Evolutionary conservation across 2,888 invertebrate genomes (phyloP).

Genomic region (Formica aserva): DNA sequence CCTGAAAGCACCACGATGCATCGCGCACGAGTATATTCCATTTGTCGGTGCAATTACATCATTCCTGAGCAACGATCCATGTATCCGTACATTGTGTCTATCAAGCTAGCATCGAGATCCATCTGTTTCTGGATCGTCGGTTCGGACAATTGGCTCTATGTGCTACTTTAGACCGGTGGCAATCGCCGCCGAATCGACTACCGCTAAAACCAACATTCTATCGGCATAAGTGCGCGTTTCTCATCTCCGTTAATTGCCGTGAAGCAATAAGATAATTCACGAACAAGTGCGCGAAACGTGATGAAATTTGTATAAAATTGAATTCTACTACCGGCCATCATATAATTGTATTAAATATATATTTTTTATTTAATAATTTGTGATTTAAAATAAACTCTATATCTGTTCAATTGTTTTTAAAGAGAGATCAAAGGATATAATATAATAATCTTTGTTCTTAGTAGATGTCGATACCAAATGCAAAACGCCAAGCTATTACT

Average conservation of each 20-base stretch:
- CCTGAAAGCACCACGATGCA: conserved; percentile 34
- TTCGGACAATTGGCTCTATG: conserved; percentile 67
- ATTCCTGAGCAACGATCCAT: conserved; percentile 79
- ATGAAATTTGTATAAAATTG: background rate
- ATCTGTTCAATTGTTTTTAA: background rate
- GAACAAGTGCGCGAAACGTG: background rate
- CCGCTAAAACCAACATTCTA: background rate
- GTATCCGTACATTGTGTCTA: conserved; percentile 79
- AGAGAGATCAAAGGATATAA: background rate
- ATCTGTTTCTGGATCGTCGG: conserved; percentile 72
- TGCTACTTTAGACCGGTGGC: conserved; percentile 24
- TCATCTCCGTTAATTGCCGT: conserved; percentile 32
- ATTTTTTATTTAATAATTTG: background rate
- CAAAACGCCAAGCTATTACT: background rate
- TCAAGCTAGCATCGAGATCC: conserved; percentile 68
- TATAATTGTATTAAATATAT: background rate
- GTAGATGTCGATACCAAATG: background rate
- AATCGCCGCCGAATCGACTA: background rate
- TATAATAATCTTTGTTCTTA: background rate
- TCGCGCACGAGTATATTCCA: conserved; percentile 46
- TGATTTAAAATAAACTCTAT: background rate
- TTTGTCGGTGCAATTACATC: conserved; percentile 73
- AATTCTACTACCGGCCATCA: background rate
- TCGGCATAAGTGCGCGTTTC: background rate
- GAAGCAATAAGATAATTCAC: background rate